Conservation (phyloP, 2,888 invertebrate species). For the Trichogramma evanescens region DNA sequence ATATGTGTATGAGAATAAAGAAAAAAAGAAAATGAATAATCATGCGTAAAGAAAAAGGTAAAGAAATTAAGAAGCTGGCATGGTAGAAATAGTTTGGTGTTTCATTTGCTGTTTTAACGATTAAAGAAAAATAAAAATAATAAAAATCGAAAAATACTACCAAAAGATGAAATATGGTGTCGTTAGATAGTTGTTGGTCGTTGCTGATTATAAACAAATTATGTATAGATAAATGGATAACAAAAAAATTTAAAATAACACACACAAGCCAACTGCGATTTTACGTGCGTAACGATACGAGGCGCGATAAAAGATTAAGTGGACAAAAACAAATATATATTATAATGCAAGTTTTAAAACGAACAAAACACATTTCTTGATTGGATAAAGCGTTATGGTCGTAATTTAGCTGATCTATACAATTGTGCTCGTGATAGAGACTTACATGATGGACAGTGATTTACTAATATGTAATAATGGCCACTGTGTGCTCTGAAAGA, state of each 20-base stretch:
- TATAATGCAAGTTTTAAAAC: background rate
- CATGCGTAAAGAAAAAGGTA: conserved; percentile 17
- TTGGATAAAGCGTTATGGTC: conserved; percentile 10
- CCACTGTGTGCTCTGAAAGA: too few species aligned
- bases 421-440: conserved; percentile 18
- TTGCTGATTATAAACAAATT: conserved; percentile 4
- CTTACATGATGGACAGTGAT: too few species aligned
- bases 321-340: background rate
- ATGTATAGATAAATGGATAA: too few species aligned
- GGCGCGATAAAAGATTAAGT: conserved; percentile 10
- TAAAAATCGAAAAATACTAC: too few species aligned
- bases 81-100: conserved; percentile 44
- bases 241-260: too few species aligned
- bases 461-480: too few species aligned
- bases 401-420: conserved; percentile 19
- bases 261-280: conserved; percentile 12
- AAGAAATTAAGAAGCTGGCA: conserved; percentile 26
- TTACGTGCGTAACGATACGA: conserved; percentile 13
- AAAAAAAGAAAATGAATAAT: conserved; percentile 20
- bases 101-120: conserved; percentile 43
- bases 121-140: background rate
- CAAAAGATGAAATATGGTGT: background rate
- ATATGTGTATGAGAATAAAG: conserved; percentile 15
- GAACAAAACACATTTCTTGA: conserved; percentile 1
- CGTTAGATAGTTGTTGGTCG: conserved; percentile 20